These are phyloP conservation scores for Carcina quercana DNA, from an alignment of 2,888 invertebrate species.

Conservation along the genomic window DNA sequence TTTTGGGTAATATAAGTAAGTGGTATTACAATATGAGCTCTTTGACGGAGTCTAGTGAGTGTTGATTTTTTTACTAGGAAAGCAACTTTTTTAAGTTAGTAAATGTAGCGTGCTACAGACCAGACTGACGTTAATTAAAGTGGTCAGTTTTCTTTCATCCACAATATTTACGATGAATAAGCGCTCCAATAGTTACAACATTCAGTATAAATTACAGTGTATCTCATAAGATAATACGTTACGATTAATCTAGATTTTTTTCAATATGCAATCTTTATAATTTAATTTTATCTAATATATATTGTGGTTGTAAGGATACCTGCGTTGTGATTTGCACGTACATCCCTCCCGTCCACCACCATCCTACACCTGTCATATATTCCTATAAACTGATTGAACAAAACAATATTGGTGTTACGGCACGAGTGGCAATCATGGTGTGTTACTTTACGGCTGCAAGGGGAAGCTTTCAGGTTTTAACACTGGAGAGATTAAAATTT, in stretches of 20 bases:
- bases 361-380: too few relatives aligned
- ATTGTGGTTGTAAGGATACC: slow-evolving; percentile 82
- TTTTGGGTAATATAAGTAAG: slow-evolving; percentile 69
- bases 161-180: slow-evolving; percentile 65
- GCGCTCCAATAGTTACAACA: slow-evolving; percentile 64
- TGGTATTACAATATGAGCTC: slow-evolving; percentile 66
- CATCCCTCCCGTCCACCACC: slow-evolving; percentile 45
- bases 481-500: slow-evolving; percentile 61
- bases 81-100: slow-evolving; percentile 63
- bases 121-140: slow-evolving; percentile 59
- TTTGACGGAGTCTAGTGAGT: slow-evolving; percentile 64
- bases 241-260: slow-evolving; percentile 73
- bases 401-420: slow-evolving; percentile 34
- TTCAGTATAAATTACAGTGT: slow-evolving; percentile 73
- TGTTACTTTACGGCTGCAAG: slow-evolving; percentile 55
- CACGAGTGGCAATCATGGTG: slow-evolving; percentile 54
- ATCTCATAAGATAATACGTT: slow-evolving; percentile 73
- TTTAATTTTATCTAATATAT: slow-evolving; percentile 79
- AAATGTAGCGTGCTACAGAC: slow-evolving; percentile 66
- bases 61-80: slow-evolving; percentile 65
- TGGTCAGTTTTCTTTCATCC: slow-evolving; percentile 74
- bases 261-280: slow-evolving; percentile 76
- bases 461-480: slow-evolving; percentile 58
- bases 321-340: slow-evolving; percentile 71
- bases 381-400: slow-evolving; percentile 31